Conservation (phyloP, 2,888 invertebrate genomes). For the Rambutsinella grinnellia region DNA sequence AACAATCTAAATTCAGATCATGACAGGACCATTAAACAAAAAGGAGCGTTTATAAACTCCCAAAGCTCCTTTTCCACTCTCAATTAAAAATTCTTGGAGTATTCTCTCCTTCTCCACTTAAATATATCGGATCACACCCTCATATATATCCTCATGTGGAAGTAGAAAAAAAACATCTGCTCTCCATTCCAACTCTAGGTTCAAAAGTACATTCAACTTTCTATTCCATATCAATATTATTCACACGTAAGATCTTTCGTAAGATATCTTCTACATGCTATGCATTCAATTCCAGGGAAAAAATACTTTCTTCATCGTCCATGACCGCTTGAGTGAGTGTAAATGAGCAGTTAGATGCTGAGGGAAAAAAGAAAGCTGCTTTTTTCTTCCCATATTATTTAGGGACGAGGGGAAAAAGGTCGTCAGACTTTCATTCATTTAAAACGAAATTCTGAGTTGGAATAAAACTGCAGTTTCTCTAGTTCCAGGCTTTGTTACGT, state of each 20-base stretch:
- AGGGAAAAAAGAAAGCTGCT: slow-evolving; percentile 10
- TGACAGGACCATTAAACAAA: slow-evolving; percentile 43
- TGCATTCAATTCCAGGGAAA: slow-evolving; percentile 16
- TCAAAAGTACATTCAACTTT: slow-evolving; percentile 20
- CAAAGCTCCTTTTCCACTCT: slow-evolving; percentile 43
- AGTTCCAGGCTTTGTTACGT: not conserved
- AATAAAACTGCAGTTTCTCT: not conserved
- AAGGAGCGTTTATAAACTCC: slow-evolving; percentile 50
- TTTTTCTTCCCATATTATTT: not conserved
- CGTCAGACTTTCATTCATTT: slow-evolving; percentile 14
- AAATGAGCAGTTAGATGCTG: slow-evolving; percentile 48
- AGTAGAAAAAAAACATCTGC: slow-evolving; percentile 35
- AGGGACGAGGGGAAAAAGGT: slow-evolving; percentile 33
- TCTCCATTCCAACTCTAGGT: not conserved
- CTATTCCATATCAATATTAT: slow-evolving; percentile 44
- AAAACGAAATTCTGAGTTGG: not conserved
- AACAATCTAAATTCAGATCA: slow-evolving; percentile 44
- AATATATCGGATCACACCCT: not conserved
- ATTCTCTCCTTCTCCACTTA: not conserved
- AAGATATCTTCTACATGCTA: slow-evolving; percentile 26
- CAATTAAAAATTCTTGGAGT: slow-evolving; percentile 43
- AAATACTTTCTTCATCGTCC: slow-evolving; percentile 53
- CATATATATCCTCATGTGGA: not conserved
- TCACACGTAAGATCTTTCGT: slow-evolving; percentile 50
- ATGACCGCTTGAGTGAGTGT: slow-evolving; percentile 54